Base-by-base conservation (phyloP, 1,140 invertebrate genomes). In the Dendrolimus punctatus region DNA sequence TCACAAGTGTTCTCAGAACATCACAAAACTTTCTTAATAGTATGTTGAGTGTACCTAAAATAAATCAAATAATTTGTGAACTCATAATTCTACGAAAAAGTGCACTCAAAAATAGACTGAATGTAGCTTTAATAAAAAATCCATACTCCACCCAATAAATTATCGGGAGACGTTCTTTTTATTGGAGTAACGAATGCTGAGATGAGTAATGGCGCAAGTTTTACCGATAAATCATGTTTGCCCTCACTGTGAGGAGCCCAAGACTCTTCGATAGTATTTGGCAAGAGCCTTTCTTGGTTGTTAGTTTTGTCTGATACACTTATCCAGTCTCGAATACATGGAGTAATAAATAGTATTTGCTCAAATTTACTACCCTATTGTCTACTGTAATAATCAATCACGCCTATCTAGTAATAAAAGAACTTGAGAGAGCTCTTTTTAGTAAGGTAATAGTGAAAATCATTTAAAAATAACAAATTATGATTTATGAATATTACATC, bases 141-240 rank as follows among this genome's bases (percentile, higher is more conserved):
- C 68, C 64, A 75, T 83, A 75, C 62, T 62, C 65, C 60, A 62
- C 58, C 75, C 75, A 73, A 85, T 82, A 83, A 80, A 80, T 83
- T 80, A 83, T 76, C 55, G 64, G 65, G 71, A 83, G 74, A 76
- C 79, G 71, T 82, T 80, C 73, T 85, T 83, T 84, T 85, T 83
- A 85, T 80, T 80, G 76, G 65, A 80, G 80, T 81, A 83, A 80
- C 79, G 82, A 85, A 83, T 83, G 81, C 69, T 81, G 66, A 77
- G 74, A 85, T 85, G 80, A 85, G 74, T 80, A 80, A 85, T 83
- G 82, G 78, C 59, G 60, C 59, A 83, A 85, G 67, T 85, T 85
- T 85, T 60, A 66, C 70, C 76, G 57, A 85, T 85, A 85, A 85
- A 83, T 85, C 80, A 83, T 73, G 71, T 66, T 75, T 76, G 70